Conservation (phyloP, 2,113 vertebrate genomes). For the Scolopax mira region DNA sequence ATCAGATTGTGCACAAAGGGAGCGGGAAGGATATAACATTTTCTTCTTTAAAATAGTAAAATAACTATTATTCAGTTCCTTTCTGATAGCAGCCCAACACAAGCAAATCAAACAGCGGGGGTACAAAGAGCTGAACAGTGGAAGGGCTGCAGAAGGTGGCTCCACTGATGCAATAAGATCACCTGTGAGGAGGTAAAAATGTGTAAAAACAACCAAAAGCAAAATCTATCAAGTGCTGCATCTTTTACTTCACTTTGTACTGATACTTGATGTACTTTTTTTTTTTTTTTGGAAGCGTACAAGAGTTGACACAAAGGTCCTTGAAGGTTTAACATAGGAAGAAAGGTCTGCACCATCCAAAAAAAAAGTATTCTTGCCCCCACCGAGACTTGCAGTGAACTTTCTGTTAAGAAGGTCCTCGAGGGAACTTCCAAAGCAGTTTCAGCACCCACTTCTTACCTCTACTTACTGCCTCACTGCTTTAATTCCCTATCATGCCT, state of each 20-base stretch:
- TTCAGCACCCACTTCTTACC: not conserved
- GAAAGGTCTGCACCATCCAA: not conserved
- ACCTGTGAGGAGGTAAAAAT: not conserved
- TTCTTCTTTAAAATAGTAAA: not conserved
- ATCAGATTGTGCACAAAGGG: not conserved
- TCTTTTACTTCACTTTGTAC: not conserved
- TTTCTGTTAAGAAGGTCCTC: not conserved
- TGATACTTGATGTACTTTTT: not conserved
- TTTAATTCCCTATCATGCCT: not conserved
- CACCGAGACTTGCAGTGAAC: not conserved
- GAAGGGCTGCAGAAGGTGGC: rapidly evolving
- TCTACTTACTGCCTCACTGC: not conserved
- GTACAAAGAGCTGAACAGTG: not conserved
- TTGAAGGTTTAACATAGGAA: not conserved
- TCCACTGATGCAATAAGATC: not conserved
- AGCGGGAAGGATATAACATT: not conserved
- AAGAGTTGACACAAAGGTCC: not conserved
- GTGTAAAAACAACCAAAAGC: not conserved
- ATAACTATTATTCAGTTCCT: not conserved
- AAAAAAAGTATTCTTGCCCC: not conserved
- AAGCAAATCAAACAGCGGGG: not conserved
- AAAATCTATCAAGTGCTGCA: not conserved
- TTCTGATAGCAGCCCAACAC: not conserved
- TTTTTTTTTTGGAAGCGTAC: not conserved
- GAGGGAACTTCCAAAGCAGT: not conserved